A percentile compares a stretch with the other conserved stretches of the same genome.
These are phyloP conservation scores for Brotula barbata DNA, from an alignment of 2,797 vertebrate genomes.

Conservation along the genomic window DNA sequence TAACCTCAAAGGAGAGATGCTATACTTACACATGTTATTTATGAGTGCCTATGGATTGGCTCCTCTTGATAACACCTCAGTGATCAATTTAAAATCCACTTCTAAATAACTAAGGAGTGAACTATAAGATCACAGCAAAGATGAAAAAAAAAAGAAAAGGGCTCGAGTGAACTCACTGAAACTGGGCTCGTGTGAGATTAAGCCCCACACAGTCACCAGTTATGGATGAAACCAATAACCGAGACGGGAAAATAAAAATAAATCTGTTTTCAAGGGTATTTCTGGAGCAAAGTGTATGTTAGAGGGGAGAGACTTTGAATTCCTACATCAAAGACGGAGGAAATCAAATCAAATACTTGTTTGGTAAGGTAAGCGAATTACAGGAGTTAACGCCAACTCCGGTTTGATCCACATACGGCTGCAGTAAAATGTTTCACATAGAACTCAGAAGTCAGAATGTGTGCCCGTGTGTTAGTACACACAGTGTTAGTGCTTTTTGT, in stretches of 20 bases:
- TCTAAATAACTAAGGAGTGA: neutral
- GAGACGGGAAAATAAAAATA: constrained; percentile 37
- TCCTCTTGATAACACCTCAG: neutral
- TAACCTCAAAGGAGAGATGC: neutral
- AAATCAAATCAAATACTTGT: constrained; percentile 26
- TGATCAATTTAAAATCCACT: neutral
- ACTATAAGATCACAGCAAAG: neutral
- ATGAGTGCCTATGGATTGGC: constrained; percentile 1
- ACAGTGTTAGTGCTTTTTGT: neutral
- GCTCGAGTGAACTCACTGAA: constrained; percentile 1
- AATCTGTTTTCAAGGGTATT: constrained; percentile 35
- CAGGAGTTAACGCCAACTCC: constrained; percentile 24
- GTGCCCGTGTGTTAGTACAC: neutral
- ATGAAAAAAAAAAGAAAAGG: neutral
- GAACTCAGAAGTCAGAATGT: constrained; percentile 21
- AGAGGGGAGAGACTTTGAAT: constrained; percentile 32
- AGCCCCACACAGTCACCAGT: constrained; percentile 16
- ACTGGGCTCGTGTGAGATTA: constrained; percentile 21
- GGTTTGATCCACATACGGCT: constrained; percentile 41
- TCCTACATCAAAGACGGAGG: constrained; percentile 47
- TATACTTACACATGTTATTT: neutral
- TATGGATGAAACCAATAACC: constrained; percentile 26
- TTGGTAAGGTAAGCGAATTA: constrained; percentile 37
- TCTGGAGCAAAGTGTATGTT: constrained; percentile 31
- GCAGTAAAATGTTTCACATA: constrained; percentile 40